Conservation (phyloP, 2,888 invertebrate genomes). For the Hirtodrosophila cameraria region DNA sequence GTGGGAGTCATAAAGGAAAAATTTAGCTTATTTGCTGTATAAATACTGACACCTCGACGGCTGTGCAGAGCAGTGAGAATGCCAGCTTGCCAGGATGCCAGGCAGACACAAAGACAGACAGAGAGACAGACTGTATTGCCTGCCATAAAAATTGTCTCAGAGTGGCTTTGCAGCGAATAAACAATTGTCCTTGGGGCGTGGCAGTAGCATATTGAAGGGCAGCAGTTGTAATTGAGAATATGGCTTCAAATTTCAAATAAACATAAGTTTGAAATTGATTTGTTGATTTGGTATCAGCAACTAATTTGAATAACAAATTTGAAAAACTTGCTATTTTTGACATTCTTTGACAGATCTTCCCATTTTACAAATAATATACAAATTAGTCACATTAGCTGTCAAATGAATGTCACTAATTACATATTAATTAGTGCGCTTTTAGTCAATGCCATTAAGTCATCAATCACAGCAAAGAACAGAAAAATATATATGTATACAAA, state of each 20-base stretch:
- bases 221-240: conserved; percentile 3
- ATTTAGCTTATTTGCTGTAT: conserved; percentile 75
- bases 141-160: conserved; percentile 52
- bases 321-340: too few species aligned
- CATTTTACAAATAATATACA: neutral
- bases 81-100: conserved; percentile 28
- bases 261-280: conserved; percentile 19
- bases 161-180: conserved; percentile 36
- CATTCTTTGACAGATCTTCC: too few species aligned
- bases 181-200: conserved; percentile 28
- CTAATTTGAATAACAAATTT: neutral
- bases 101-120: conserved; percentile 19
- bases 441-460: conserved; percentile 42
- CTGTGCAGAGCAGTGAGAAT: conserved; percentile 18
- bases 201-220: conserved; percentile 27
- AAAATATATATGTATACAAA: conserved; percentile 4
- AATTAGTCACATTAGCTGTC: conserved; percentile 40
- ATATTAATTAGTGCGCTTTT: conserved; percentile 58
- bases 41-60: conserved; percentile 71
- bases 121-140: conserved; percentile 38
- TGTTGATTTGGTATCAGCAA: neutral
- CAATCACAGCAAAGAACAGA: conserved; percentile 46
- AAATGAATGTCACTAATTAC: conserved; percentile 48
- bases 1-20: conserved; percentile 71
- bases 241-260: conserved; percentile 22